Base-by-base conservation (phyloP, 2,113 vertebrate genomes). In the Colossoma macropomum region DNA sequence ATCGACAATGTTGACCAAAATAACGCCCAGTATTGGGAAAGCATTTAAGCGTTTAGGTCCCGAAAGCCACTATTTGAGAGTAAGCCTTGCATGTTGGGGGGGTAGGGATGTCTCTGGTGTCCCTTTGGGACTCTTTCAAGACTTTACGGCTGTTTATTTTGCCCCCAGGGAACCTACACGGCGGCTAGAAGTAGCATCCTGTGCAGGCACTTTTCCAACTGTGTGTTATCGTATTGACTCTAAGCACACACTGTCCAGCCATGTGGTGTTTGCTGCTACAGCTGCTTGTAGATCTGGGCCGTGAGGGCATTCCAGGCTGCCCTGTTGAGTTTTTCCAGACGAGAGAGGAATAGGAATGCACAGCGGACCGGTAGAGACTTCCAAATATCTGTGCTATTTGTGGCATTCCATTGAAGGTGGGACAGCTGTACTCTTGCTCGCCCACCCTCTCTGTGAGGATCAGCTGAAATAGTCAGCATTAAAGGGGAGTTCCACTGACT, bases 291-390 rank as follows among this genome's bases (percentile, higher is more conserved):
- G 66, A 69, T 45, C 81, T 65, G 66, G 28, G n/a, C 63, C 69
- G 80, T 75, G 65, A 60, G 65, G 80, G 50, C 74, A 62, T 85
- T 85, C 87, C 83, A 59, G 73, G 28, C n/a, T 54, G 75, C 56
- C n/a, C 72, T 59, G 30, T 5, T 21, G 71, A 34, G 54, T 56
- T 17, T 50, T 84, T 54, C n/a, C 25, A 19, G 74, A 63, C 38
- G 11, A n/a, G 27, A 70, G 71, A 77, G 59, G 74, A 77, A 52
- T 15, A 1, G 54, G 56, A 62, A 54, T 48, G 56, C 52, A 32
- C 34, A 38, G 66, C 32, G 78, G 79, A 45, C 68, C 56, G 30
- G 60, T 9, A 38, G 54, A 70, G 81, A 76, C 30, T 11, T 52
- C 66, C 27, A 54, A 60, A 68, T 81, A 74, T 82, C 80, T 83